A percentile compares a stretch with the other conserved stretches of the same genome.
Evolutionary conservation across 2,113 vertebrate species (phyloP).

Genomic region (Ardeotis arabs): DNA sequence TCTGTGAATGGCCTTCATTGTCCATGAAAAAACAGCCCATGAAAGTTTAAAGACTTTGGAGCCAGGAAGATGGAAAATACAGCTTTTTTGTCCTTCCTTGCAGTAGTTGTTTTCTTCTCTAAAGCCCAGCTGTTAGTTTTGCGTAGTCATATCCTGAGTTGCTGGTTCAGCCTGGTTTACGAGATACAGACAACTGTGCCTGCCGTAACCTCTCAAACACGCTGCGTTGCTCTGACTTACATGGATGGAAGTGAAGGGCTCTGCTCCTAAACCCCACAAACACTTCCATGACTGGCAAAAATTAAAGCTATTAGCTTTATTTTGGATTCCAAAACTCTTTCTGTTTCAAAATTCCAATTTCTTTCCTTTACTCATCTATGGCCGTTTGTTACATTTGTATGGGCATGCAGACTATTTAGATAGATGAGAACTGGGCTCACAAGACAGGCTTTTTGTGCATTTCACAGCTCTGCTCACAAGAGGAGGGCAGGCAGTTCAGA

Average conservation of each 20-base stretch:
- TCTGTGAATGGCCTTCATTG: neutral
- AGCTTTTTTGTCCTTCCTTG: neutral
- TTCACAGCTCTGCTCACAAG: neutral
- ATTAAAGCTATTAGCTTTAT: neutral
- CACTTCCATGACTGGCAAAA: neutral
- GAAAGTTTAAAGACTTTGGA: neutral
- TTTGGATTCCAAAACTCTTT: neutral
- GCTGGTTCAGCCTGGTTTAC: neutral
- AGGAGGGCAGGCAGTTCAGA: neutral
- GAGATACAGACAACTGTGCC: neutral
- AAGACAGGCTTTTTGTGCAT: neutral
- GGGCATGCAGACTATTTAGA: neutral
- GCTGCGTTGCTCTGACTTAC: neutral
- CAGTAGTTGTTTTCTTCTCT: neutral
- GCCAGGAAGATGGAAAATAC: neutral
- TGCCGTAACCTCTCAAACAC: neutral
- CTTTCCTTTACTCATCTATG: neutral
- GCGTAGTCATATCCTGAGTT: neutral
- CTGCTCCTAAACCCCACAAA: neutral
- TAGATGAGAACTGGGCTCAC: neutral
- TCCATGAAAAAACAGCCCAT: neutral
- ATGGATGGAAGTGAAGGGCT: neutral
- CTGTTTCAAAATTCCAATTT: neutral
- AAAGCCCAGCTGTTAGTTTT: neutral
- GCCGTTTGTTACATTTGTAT: neutral